Evolutionary conservation across 2,797 vertebrate genomes (phyloP), one percentile per base, ranked within the genome.

Genomic region (Sebastes elongatus): DNA sequence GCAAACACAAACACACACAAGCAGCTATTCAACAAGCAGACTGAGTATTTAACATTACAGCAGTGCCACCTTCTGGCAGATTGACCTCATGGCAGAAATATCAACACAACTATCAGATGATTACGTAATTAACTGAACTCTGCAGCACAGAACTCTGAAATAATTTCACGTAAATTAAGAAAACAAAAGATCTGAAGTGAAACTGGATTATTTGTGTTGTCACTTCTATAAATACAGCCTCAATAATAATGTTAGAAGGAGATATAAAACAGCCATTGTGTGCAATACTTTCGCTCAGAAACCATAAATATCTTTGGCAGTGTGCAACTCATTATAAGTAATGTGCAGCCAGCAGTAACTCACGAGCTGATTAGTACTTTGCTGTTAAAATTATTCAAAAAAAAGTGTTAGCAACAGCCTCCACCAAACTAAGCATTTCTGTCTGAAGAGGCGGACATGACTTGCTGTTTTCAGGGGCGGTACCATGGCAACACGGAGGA

Each of bases 401-500:
- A 35, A 35, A 57, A 71, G 56, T 64, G 88, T 95, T 93, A 93
- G 92, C 81, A 88, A 77, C 74, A 83, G 85, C 86, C 77, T 89
- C 82, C 74, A 86, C 83, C 84, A 86, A 92, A 90, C 83, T 55
- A 64, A 83, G 82, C 59, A 13, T 84, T 87, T 89, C 78, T 76
- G 74, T 86, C 88, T 92, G 88, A 90, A 89, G 90, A 88, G 85
- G 87, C 84, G 77, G 91, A 91, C 88, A 88, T 93, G 93, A 94
- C 93, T 94, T 91, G 88, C 90, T 94, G 83, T 90, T 94, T 93
- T 90, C 86, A 93, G 92, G 93, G 92, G 86, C 75, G 87, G 93
- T 93, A 83, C 94, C 94, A 94, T 93, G 94, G 94, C 92, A 95
- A 95, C 93, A 91, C 82, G 76, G 91, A 94, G 93, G 88, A 94